Conservation (phyloP, 2,113 vertebrate genomes). For the human (Homo sapiens) region GRCh38 chr7:144273501-144274000, state of each 20-base stretch:
- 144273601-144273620: neutral
- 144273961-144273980: slow-evolving; percentile 92
- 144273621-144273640: rapidly evolving
- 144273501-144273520: neutral
- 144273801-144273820: neutral
- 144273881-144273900: neutral
- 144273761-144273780: rapidly evolving
- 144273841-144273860: neutral
- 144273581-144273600: neutral
- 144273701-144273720: neutral
- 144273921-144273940: neutral
- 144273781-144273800: neutral
- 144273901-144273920: neutral
- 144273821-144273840: neutral
- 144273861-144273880: neutral
- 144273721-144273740: neutral
- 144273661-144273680: neutral
- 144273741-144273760: neutral
- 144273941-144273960: slow-evolving; percentile 85
- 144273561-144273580: neutral
- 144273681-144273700: neutral
- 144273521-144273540: neutral
- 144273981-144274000: slow-evolving; percentile 85
- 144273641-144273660: neutral
- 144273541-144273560: neutral